phyloP scores from a whole-genome alignment of 2,113 vertebrate species.

The Todiramphus saurophagus region DNA sequence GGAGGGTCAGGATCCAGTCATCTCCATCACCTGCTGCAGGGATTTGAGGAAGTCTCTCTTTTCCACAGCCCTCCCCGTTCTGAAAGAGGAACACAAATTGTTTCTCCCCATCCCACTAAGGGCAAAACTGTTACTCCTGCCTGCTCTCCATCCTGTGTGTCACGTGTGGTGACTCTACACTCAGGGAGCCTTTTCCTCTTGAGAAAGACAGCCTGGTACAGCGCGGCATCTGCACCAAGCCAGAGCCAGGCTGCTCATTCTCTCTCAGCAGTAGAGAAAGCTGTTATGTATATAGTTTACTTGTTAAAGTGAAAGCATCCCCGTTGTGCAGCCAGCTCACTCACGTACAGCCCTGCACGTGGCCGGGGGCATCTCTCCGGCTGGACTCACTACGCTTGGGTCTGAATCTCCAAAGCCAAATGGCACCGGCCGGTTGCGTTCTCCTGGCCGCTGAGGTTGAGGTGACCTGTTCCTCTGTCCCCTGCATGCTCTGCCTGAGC shows the following conservation, averaged over 20 bases:
- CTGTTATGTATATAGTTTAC: not conserved
- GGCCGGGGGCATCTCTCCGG: not conserved
- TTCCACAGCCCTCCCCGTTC: not conserved
- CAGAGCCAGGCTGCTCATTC: not conserved
- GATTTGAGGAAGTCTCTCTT: not conserved
- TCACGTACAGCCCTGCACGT: fast-evolving
- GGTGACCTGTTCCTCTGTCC: not conserved
- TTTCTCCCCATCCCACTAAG: not conserved
- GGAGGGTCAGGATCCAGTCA: not conserved
- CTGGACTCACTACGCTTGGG: fast-evolving
- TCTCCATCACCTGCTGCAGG: not conserved
- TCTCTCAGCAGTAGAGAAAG: not conserved
- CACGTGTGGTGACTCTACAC: not conserved
- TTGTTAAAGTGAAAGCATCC: not conserved
- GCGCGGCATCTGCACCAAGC: not conserved
- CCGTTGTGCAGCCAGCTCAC: not conserved
- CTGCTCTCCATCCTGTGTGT: not conserved
- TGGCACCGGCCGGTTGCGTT: not conserved
- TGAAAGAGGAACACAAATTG: not conserved
- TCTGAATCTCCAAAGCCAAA: not conserved
- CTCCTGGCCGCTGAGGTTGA: fast-evolving
- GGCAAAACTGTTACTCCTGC: not conserved
- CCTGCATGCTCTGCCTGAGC: not conserved
- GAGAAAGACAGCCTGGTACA: not conserved
- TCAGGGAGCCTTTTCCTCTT: not conserved